Evolutionary conservation across 2,797 vertebrate species (phyloP), one percentile per base, ranked within the genome.

Genomic region (Myotis daubentonii): DNA sequence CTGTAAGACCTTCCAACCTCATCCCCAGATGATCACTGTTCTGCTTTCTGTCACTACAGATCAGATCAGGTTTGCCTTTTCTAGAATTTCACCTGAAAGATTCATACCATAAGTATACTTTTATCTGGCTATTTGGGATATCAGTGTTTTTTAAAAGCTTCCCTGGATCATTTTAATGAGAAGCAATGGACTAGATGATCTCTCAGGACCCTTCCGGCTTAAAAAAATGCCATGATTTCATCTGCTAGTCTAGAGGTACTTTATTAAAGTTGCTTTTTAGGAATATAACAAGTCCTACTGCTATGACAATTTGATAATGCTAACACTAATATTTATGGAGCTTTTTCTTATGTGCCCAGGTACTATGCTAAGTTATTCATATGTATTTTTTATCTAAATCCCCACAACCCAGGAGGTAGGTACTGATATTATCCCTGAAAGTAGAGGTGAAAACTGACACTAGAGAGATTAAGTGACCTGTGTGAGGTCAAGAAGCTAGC

Each of bases 141-240:
- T 57, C 47, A 79, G 0, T 60, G 33, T 79, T 81, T 78, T 68
- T 55, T 68, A 53, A 82, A 75, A 91, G 8, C 36, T 65, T 93
- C 41, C 87, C 53, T 93, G 30, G 25, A 51, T 78, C 10, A 66
- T 91, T 95, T 89, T 78, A 85, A 93, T 88, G 74, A 93, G 41
- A 91, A 93, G 9, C 65, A 89, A 71, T 53, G 51, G 28, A 20
- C 44, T 70, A 12, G 16, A 70, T 83, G 51, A 44, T 76, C 28
- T 89, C 66, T 89, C 41, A 49, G 33, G 38, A 79, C 8, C 2
- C 38, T 89, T 76, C 8, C 25, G 16, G 33, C 38, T 91, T 60
- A 85, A 88, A 80, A 65, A 57, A 38, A 49, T 13, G 16, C 2
- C 33, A 30, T 22, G 22, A 75, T 49, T 90, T 95, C 44, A 78